These are phyloP conservation scores for Apolygus lucorum DNA, from an alignment of 1,140 invertebrate genomes.

Conservation along the genomic window DNA sequence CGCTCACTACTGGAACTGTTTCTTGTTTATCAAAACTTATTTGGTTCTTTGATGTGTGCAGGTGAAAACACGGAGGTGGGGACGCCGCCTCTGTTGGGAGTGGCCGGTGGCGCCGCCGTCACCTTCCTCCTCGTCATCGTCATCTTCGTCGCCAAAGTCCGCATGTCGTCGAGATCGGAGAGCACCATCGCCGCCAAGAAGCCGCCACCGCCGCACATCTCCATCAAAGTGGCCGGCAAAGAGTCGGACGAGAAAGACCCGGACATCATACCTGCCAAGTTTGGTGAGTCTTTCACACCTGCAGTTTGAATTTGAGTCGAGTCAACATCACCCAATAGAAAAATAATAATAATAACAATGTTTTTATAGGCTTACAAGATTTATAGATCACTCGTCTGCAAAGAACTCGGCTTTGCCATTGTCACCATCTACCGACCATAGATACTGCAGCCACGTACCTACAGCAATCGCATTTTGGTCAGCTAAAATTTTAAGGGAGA, in stretches of 20 bases:
- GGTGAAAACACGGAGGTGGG: conserved; percentile 46
- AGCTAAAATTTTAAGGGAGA: no score
- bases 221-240: conserved; percentile 41
- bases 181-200: conserved; percentile 27
- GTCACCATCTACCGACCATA: no score
- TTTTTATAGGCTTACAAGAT: no score
- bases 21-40: no score
- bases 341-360: no score
- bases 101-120: conserved; percentile 45
- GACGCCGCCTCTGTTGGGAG: conserved; percentile 47
- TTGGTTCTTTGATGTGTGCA: conserved; percentile 36
- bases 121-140: conserved; percentile 47
- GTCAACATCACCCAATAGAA: no score
- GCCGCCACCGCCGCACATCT: conserved; percentile 37
- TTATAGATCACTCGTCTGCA: no score
- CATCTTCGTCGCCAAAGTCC: conserved; percentile 43
- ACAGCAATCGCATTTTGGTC: no score
- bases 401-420: no score
- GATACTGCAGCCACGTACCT: no score
- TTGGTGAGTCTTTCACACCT: conserved; percentile 44
- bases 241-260: conserved; percentile 56
- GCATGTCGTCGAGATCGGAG: conserved; percentile 34
- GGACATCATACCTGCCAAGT: conserved; percentile 63
- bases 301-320: no score
- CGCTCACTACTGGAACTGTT: no score